Evolutionary conservation across 2,113 vertebrate species (phyloP).

Genomic region (Phylloscopus trochiloides): DNA sequence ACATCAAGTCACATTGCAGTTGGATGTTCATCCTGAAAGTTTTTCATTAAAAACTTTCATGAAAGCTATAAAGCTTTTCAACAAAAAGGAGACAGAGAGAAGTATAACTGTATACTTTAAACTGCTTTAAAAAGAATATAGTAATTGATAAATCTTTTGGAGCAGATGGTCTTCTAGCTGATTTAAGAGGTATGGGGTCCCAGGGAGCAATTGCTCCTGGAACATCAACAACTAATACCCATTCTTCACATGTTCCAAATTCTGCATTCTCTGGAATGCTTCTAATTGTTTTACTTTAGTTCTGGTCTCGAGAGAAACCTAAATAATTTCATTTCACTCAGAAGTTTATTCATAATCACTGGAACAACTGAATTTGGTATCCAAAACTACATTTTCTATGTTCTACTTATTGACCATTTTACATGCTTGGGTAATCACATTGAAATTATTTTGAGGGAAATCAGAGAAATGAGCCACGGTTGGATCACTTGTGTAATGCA

Average conservation of each 20-base stretch:
- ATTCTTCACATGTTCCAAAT: conserved; percentile 42
- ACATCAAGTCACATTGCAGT: neutral
- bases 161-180: conserved; percentile 56
- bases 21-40: neutral
- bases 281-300: conserved; percentile 23
- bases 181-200: conserved; percentile 45
- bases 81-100: neutral
- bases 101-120: neutral
- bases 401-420: neutral
- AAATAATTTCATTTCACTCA: conserved; percentile 12
- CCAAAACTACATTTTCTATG: neutral
- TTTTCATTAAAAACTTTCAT: neutral
- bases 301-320: neutral
- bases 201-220: conserved; percentile 45
- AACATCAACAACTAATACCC: conserved; percentile 44
- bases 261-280: conserved; percentile 34
- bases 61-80: neutral
- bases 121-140: neutral
- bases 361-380: neutral
- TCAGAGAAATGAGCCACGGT: neutral
- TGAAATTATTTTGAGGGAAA: neutral
- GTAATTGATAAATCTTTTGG: conserved; percentile 38
- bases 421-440: neutral
- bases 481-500: neutral
- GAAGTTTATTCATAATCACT: neutral